Conservation (phyloP, 1,140 invertebrate species). For the Dufourea novaeangliae region DNA sequence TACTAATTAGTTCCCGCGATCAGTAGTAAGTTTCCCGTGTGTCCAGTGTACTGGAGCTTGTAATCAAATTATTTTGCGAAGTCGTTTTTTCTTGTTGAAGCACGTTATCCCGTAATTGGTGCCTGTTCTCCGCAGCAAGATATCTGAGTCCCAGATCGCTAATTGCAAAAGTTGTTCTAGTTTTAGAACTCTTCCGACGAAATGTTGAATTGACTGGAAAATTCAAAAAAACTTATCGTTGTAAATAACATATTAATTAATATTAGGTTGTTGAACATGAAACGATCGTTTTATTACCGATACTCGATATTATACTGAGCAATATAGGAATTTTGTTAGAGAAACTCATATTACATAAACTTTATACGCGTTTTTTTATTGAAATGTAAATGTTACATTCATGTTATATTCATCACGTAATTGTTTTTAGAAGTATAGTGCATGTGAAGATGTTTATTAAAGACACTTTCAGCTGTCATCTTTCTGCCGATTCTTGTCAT, state of each 20-base stretch:
- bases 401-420: too few species aligned
- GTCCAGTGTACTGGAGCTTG: conserved; percentile 12
- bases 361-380: too few species aligned
- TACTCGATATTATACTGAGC: too few species aligned
- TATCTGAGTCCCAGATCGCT: conserved; percentile 16
- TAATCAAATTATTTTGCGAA: conserved; percentile 40
- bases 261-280: too few species aligned
- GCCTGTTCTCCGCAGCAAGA: conserved; percentile 11
- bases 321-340: too few species aligned
- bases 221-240: not conserved
- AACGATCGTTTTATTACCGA: too few species aligned
- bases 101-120: conserved; percentile 48
- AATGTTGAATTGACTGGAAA: not conserved
- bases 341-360: too few species aligned
- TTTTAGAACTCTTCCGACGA: not conserved
- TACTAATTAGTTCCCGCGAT: conserved; percentile 62
- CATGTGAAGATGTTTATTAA: too few species aligned
- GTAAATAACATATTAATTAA: not conserved
- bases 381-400: too few species aligned
- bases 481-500: too few species aligned
- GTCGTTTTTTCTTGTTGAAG: conserved; percentile 38
- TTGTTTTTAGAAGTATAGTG: too few species aligned
- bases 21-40: conserved; percentile 24
- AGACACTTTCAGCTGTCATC: too few species aligned
- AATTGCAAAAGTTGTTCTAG: conserved; percentile 8